phyloP scores from a whole-genome alignment of 1,140 invertebrate genomes.

The Drosophila setifemur region DNA sequence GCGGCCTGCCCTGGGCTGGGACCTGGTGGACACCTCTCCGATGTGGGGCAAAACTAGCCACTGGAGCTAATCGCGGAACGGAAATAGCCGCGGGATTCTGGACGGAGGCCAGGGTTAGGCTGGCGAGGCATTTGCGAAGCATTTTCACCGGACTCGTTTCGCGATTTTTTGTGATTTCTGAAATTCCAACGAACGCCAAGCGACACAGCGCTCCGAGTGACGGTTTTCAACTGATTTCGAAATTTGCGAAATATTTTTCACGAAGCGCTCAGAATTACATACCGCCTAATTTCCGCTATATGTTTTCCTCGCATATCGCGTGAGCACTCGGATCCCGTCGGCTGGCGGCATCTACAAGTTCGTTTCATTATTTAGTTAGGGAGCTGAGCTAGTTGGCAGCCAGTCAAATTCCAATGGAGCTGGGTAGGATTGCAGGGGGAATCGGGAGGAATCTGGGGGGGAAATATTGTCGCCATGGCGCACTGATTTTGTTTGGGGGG shows the following conservation, averaged over 20 bases:
- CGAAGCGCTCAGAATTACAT: conserved; percentile 33
- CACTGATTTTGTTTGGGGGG: conserved; percentile 44
- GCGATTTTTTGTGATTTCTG: too few species aligned
- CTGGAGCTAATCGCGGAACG: conserved; percentile 20
- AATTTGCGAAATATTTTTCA: conserved; percentile 59
- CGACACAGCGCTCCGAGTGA: conserved; percentile 40
- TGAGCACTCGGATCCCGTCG: conserved; percentile 51
- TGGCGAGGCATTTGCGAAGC: conserved; percentile 67
- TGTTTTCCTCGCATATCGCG: conserved; percentile 59
- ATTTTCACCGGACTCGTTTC: conserved; percentile 34
- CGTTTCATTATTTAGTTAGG: conserved; percentile 14
- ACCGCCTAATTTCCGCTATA: conserved; percentile 50
- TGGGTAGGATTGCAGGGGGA: too few species aligned
- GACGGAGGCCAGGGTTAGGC: conserved; percentile 23
- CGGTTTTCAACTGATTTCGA: conserved; percentile 73
- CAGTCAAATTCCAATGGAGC: conserved; percentile 68
- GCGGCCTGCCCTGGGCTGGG: conserved; percentile 66
- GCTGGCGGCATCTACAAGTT: neutral
- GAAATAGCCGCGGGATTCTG: neutral
- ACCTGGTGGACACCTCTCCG: conserved; percentile 49
- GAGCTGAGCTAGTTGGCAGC: conserved; percentile 54
- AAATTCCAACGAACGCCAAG: too few species aligned
- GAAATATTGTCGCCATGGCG: conserved; percentile 65
- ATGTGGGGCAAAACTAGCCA: conserved; percentile 22
- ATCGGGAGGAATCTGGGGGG: conserved; percentile 3